These are phyloP conservation scores for Pteropus rufus DNA, from an alignment of 2,797 vertebrate genomes.

Conservation along the genomic window DNA sequence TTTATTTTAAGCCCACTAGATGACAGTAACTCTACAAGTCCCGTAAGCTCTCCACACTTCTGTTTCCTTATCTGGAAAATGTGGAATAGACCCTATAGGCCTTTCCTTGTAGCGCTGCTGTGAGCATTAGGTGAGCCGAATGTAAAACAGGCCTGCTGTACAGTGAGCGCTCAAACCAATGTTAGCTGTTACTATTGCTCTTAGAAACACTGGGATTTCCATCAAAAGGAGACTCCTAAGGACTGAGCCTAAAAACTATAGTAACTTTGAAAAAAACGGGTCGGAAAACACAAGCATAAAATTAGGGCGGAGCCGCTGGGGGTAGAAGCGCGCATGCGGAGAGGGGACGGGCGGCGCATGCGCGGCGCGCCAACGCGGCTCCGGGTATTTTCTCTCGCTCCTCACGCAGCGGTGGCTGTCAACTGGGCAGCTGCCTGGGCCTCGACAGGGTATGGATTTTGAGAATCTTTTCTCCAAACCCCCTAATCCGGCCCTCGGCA, in stretches of 20 bases:
- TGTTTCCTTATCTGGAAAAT: neutral
- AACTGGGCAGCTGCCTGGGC: fast-evolving
- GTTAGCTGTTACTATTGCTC: neutral
- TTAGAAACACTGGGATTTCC: neutral
- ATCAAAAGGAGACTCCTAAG: neutral
- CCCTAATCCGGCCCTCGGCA: slow-evolving; percentile 98
- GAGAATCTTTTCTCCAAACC: slow-evolving; percentile 99
- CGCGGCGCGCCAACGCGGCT: neutral
- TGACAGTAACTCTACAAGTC: neutral
- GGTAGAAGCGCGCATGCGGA: neutral
- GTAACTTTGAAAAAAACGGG: fast-evolving
- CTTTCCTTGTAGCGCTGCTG: neutral
- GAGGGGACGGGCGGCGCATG: neutral
- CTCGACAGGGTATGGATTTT: slow-evolving; percentile 91
- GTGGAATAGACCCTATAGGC: too few relatives aligned
- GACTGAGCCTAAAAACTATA: neutral
- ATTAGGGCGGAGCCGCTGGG: fast-evolving
- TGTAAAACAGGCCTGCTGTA: neutral
- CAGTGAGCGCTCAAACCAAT: neutral
- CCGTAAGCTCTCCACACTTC: neutral
- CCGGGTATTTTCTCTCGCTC: fast-evolving
- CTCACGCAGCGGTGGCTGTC: fast-evolving
- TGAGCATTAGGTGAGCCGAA: neutral
- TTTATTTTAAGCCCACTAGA: neutral
- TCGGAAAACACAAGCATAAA: fast-evolving